phyloP scores from a whole-genome alignment of 2,888 invertebrate genomes.

The Pandemis cinnamomeana region DNA sequence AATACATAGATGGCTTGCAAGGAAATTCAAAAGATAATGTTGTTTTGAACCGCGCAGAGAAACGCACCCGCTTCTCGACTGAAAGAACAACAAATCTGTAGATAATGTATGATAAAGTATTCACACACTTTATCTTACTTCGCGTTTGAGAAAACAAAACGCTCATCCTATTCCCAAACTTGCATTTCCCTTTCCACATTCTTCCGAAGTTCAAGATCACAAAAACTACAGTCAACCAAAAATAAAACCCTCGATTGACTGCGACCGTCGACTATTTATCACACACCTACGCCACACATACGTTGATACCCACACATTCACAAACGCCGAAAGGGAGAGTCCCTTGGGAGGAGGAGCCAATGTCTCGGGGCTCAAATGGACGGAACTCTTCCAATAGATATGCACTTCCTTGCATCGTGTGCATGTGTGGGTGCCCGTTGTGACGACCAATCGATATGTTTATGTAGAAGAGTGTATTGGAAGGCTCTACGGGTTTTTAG shows the following conservation, averaged over 20 bases:
- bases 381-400: slow-evolving; percentile 77
- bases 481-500: slow-evolving; percentile 35
- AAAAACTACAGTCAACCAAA: slow-evolving; percentile 61
- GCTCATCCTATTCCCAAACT: not conserved
- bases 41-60: too few species aligned
- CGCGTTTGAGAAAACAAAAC: not conserved
- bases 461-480: slow-evolving; percentile 45
- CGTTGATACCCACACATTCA: slow-evolving; percentile 47
- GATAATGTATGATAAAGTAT: too few species aligned
- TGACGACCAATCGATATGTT: slow-evolving; percentile 60
- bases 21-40: too few species aligned
- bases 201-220: slow-evolving; percentile 68
- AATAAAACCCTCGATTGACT: slow-evolving; percentile 64
- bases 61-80: too few species aligned
- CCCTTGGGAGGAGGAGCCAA: slow-evolving; percentile 82
- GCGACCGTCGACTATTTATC: slow-evolving; percentile 55
- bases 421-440: slow-evolving; percentile 53
- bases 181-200: slow-evolving; percentile 11
- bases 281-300: slow-evolving; percentile 57
- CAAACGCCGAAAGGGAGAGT: slow-evolving; percentile 77
- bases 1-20: too few species aligned
- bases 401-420: slow-evolving; percentile 80
- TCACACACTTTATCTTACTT: too few species aligned
- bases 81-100: too few species aligned
- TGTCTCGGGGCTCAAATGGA: slow-evolving; percentile 78